These are phyloP conservation scores for Julus scandinavius DNA, from an alignment of 2,888 invertebrate species.

Conservation along the genomic window DNA sequence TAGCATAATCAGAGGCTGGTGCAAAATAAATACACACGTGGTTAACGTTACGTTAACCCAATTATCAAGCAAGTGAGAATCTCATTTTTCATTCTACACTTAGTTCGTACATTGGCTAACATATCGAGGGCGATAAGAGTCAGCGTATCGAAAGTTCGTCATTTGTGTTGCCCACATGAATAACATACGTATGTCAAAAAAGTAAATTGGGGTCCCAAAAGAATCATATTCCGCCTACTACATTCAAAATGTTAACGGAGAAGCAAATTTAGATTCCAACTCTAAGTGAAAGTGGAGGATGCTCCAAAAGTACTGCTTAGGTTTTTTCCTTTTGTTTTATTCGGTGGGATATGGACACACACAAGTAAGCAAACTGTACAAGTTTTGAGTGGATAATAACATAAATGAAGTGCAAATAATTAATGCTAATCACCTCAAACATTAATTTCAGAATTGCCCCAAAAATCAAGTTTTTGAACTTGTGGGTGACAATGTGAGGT, in stretches of 20 bases:
- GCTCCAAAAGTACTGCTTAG: slow-evolving; percentile 28
- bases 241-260: neutral
- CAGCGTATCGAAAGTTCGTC: neutral
- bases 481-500: neutral
- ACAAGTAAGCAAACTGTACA: neutral
- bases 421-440: neutral
- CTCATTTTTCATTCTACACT: neutral
- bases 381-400: neutral
- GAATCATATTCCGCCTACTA: neutral
- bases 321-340: neutral
- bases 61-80: slow-evolving; percentile 28
- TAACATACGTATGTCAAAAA: neutral
- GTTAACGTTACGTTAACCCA: slow-evolving; percentile 27
- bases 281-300: neutral
- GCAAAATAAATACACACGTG: neutral
- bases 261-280: neutral
- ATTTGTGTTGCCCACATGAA: neutral
- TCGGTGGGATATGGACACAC: neutral
- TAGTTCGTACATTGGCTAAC: neutral
- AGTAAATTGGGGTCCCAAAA: neutral
- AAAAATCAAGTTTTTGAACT: neutral
- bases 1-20: neutral
- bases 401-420: neutral
- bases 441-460: neutral
- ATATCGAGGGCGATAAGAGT: neutral